phyloP scores from a whole-genome alignment of 2,797 vertebrate genomes.

The Ispidina lecontei region DNA sequence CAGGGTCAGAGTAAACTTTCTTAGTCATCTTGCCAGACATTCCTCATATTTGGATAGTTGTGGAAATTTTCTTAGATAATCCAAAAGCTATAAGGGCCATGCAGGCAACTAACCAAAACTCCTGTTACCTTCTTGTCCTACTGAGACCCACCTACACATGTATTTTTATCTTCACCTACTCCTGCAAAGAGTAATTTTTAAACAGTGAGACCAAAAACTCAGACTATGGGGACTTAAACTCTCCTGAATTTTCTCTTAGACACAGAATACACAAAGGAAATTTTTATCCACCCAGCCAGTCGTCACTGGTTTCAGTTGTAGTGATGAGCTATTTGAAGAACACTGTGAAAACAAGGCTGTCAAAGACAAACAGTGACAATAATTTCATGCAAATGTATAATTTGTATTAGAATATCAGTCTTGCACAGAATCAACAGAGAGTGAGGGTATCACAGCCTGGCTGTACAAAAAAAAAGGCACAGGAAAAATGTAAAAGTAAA shows the following conservation, averaged over 20 bases:
- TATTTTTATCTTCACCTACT: neutral
- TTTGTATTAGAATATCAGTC: neutral
- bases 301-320: neutral
- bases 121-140: neutral
- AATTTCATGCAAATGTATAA: neutral
- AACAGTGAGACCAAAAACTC: neutral
- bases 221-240: neutral
- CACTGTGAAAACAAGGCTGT: neutral
- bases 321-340: neutral
- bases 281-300: neutral
- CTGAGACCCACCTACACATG: neutral
- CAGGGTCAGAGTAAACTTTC: neutral
- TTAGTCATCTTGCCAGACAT: neutral
- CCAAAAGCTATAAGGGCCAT: neutral
- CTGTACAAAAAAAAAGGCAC: neutral
- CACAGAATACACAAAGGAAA: neutral
- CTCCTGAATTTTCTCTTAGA: neutral
- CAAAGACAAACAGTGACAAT: neutral
- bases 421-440: neutral
- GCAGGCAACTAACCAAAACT: neutral
- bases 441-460: neutral
- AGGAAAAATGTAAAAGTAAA: neutral
- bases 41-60: neutral
- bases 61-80: neutral
- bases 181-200: neutral